Evolutionary conservation across 64 coral and sea anemone species (phyloP).

Genomic region (Pocillopora verrucosa): DNA sequence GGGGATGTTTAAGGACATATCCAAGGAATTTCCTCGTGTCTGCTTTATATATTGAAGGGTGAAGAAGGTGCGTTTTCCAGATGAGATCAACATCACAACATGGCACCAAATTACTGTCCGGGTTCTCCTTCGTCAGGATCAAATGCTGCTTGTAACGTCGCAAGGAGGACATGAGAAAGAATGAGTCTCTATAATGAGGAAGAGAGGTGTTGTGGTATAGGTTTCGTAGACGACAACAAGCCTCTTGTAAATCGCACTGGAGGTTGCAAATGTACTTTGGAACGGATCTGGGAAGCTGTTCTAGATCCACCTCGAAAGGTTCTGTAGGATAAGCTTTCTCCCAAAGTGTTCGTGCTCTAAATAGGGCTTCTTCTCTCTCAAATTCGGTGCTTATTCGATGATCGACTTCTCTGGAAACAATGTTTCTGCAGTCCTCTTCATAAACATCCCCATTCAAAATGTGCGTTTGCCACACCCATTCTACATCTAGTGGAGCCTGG

Average conservation of each 20-base stretch:
- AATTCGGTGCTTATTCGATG: slow-evolving; percentile 28
- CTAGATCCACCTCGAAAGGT: slow-evolving; percentile 55
- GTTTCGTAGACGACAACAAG: slow-evolving; percentile 40
- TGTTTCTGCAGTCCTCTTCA: slow-evolving; percentile 42
- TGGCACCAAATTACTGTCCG: slow-evolving; percentile 35
- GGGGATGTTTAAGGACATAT: slow-evolving; percentile 44
- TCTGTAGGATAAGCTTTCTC: slow-evolving; percentile 43
- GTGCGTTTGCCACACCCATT: slow-evolving; percentile 77
- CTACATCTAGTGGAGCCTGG: slow-evolving; percentile 55
- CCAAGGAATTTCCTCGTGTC: slow-evolving; percentile 53
- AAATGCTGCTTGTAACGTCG: slow-evolving; percentile 59
- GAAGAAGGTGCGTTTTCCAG: slow-evolving; percentile 59
- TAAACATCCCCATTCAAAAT: slow-evolving; percentile 44
- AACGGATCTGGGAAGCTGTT: slow-evolving; percentile 5
- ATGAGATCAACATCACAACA: slow-evolving; percentile 72
- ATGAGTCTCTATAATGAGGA: slow-evolving; percentile 51
- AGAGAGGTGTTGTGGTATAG: slow-evolving; percentile 62
- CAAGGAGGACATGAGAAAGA: slow-evolving; percentile 50
- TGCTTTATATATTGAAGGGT: slow-evolving; percentile 56
- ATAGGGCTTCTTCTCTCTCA: background rate
- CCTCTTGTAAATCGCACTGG: slow-evolving; percentile 52
- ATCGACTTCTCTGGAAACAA: slow-evolving; percentile 31
- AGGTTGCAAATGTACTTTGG: slow-evolving; percentile 29
- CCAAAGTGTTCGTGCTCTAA: slow-evolving; percentile 44
- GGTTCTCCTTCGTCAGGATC: slow-evolving; percentile 41